Evolutionary conservation across 2,113 vertebrate genomes (phyloP), one percentile per base, ranked within the genome.

Genomic region (Malaclemys terrapin): DNA sequence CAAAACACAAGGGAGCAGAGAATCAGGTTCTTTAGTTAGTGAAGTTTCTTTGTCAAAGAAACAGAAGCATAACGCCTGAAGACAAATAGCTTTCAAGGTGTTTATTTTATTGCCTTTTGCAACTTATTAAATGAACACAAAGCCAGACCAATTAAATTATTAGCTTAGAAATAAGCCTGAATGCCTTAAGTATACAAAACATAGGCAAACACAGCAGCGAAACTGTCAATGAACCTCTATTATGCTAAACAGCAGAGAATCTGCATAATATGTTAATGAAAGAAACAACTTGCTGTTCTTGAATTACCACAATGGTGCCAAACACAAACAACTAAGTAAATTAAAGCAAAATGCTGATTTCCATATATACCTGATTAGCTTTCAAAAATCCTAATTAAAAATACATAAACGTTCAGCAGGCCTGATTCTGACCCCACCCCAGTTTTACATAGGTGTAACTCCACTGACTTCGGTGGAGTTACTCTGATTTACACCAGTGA

Each of bases 81-180:
- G 50, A 88, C 85, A 91, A 90, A 87, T 85, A 56, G 5, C 84
- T 94, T 75, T 82, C 31, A 47, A 27, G 38, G 1, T 83, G 9
- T 50, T 82, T 10, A n/a, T 91, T 93, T 93, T 92, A 84, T 6
- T 86, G n/a, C 3, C 82, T 12, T 86, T 90, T 69, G 89, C 17
- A 53, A 42, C 3, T 83, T 91, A 2, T 82, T 82, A 89, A 87
- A 89, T 47, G 92, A 96, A 88, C 22, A 91, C 6, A 80, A 89
- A 94, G 82, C 45, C 52, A 89, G 49, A 90, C 22, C 22, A 72
- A 89, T 84, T 84, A 90, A 95, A 90, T 19, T 52, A 91, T 76
- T 82, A 94, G n/a, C 31, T 72, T 88, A 0, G 0, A 52, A 89
- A 31, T 35, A 88, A 91, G 3, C 3, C 79, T 89, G 76, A 54